phyloP scores from a whole-genome alignment of 1,140 invertebrate species.

The Drosophila sproati region DNA sequence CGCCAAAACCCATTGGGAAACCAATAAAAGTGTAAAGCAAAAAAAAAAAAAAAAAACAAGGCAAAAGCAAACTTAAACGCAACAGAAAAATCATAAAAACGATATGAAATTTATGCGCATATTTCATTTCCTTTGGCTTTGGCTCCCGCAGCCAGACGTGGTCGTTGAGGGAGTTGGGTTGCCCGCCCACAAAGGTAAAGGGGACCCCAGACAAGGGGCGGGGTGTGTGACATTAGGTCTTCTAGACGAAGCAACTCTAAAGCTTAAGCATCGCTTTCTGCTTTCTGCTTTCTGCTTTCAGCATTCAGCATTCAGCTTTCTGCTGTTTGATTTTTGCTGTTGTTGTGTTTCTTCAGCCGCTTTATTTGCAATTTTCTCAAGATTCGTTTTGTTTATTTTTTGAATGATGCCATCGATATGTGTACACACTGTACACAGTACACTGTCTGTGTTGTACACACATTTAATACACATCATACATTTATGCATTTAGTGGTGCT shows the following conservation, averaged over 20 bases:
- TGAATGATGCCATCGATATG: slow-evolving; percentile 14
- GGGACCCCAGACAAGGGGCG: too few species aligned
- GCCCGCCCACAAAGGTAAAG: too few species aligned
- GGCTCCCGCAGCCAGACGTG: not conserved
- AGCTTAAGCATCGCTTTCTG: slow-evolving; percentile 15
- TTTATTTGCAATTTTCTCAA: slow-evolving; percentile 61
- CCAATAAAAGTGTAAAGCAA: slow-evolving; percentile 67
- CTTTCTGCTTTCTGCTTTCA: not conserved
- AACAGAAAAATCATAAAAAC: slow-evolving; percentile 74
- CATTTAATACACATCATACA: not conserved
- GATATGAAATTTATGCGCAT: slow-evolving; percentile 81
- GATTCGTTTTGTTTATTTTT: slow-evolving; percentile 40
- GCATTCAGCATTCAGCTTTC: not conserved
- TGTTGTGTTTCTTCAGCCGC: slow-evolving; percentile 36
- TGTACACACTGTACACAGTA: not conserved
- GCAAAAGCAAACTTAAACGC: slow-evolving; percentile 27
- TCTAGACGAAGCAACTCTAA: slow-evolving; percentile 26
- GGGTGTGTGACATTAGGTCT: not conserved
- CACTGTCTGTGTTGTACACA: not conserved
- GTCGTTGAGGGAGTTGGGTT: too few species aligned
- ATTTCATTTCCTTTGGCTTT: slow-evolving; percentile 74
- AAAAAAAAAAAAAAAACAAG: slow-evolving; percentile 41
- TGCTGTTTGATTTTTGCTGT: not conserved
- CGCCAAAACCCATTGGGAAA: slow-evolving; percentile 60
- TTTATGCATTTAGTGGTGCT: slow-evolving; percentile 20